These are phyloP conservation scores for Octonoba sinensis DNA, from an alignment of 2,888 invertebrate species.

Conservation along the genomic window DNA sequence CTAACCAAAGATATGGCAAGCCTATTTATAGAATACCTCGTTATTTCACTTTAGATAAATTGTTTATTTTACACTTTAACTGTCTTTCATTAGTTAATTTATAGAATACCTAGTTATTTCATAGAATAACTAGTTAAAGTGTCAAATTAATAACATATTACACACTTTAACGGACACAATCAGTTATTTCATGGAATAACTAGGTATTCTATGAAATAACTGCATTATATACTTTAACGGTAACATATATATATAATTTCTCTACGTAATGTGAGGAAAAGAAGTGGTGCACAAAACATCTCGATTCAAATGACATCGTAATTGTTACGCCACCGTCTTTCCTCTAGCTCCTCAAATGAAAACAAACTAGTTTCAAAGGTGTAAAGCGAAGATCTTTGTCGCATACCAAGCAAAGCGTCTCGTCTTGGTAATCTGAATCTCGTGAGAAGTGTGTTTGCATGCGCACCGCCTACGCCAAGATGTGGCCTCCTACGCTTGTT, in stretches of 20 bases:
- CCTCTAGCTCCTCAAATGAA: background rate
- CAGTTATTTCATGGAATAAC: no score
- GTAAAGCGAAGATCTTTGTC: slow-evolving; percentile 41
- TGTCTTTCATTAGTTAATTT: no score
- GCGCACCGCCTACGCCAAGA: slow-evolving; percentile 21
- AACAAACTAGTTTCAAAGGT: slow-evolving; percentile 15
- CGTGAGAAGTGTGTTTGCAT: slow-evolving; percentile 49
- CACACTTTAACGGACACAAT: no score
- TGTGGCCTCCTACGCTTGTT: slow-evolving; percentile 38
- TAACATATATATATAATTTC: slow-evolving; percentile 9
- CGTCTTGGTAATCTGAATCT: slow-evolving; percentile 52
- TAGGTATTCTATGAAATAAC: slow-evolving; percentile 44
- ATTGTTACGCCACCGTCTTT: slow-evolving; percentile 29
- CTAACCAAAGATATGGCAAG: no score
- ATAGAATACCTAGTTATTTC: no score
- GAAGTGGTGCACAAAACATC: no score
- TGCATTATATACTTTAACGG: slow-evolving; percentile 49
- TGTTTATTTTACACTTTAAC: no score
- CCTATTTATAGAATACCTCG: no score
- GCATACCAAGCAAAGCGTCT: slow-evolving; percentile 31
- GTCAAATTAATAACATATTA: no score
- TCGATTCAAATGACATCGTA: background rate
- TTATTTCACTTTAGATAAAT: no score
- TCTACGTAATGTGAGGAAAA: no score
- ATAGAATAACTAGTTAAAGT: no score